A percentile compares a stretch with the other conserved stretches of the same genome.
phyloP scores from a whole-genome alignment of 2,113 vertebrate species.

The Brachypodius melanocephalos region DNA sequence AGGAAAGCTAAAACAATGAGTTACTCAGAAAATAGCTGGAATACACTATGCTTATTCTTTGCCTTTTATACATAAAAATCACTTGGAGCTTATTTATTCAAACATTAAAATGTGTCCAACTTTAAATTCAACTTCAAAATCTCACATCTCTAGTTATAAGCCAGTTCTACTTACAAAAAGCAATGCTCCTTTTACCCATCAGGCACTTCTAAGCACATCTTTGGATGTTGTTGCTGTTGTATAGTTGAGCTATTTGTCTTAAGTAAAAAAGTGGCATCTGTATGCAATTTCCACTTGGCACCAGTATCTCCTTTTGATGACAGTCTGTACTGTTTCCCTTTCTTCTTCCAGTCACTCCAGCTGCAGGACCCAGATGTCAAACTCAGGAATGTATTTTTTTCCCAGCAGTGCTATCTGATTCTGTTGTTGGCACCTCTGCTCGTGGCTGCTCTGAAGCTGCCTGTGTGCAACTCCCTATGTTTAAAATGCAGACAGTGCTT shows the following conservation, averaged over 20 bases:
- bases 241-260: slow-evolving; percentile 72
- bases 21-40: slow-evolving; percentile 8
- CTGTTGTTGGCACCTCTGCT: slow-evolving; percentile 56
- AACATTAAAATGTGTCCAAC: not conserved
- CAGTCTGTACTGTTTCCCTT: slow-evolving; percentile 72
- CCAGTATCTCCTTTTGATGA: slow-evolving; percentile 73
- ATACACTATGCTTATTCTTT: not conserved
- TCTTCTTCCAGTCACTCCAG: slow-evolving; percentile 73
- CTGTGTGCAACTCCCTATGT: slow-evolving; percentile 2
- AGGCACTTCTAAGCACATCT: slow-evolving; percentile 74
- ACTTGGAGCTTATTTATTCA: not conserved
- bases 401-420: slow-evolving; percentile 62
- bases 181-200: slow-evolving; percentile 55
- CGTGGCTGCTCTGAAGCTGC: slow-evolving; percentile 54
- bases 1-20: not conserved
- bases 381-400: slow-evolving; percentile 55
- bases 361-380: slow-evolving; percentile 78
- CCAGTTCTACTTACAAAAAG: not conserved
- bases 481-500: slow-evolving; percentile 32
- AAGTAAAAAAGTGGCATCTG: slow-evolving; percentile 74
- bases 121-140: not conserved
- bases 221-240: slow-evolving; percentile 49
- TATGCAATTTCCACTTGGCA: slow-evolving; percentile 79
- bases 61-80: not conserved
- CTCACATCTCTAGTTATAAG: not conserved